These are phyloP conservation scores for Habroteleia sp. DNA, from an alignment of 2,888 invertebrate species.

Conservation along the genomic window DNA sequence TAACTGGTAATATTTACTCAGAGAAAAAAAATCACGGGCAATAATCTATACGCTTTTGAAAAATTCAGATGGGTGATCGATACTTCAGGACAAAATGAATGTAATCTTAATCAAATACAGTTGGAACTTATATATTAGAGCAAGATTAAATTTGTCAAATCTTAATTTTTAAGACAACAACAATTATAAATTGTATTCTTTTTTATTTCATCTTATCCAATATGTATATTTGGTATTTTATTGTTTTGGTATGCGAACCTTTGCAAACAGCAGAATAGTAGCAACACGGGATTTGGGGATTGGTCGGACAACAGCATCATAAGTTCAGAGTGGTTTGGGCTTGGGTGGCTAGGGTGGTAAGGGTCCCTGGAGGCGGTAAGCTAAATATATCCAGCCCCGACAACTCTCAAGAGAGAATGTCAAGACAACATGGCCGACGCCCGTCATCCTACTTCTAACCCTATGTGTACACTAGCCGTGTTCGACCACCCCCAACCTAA, in stretches of 20 bases:
- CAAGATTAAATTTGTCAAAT: too few species aligned
- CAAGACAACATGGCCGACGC: slow-evolving; percentile 82
- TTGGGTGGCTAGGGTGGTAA: slow-evolving; percentile 72
- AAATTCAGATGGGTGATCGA: too few species aligned
- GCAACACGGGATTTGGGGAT: slow-evolving; percentile 72
- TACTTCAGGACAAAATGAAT: too few species aligned
- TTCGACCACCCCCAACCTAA: slow-evolving; percentile 68
- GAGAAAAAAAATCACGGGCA: too few species aligned
- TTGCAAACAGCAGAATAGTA: slow-evolving; percentile 66
- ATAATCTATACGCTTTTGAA: too few species aligned
- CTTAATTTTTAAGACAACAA: not conserved
- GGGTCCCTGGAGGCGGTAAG: slow-evolving; percentile 80
- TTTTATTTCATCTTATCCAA: slow-evolving; percentile 32
- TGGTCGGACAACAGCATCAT: slow-evolving; percentile 79
- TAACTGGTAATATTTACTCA: too few species aligned
- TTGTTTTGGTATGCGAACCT: slow-evolving; percentile 61
- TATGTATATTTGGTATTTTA: slow-evolving; percentile 53
- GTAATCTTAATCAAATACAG: too few species aligned
- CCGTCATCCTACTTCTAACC: slow-evolving; percentile 77
- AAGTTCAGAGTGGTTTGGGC: slow-evolving; percentile 78
- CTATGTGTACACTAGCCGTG: slow-evolving; percentile 76
- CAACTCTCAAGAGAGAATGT: slow-evolving; percentile 79
- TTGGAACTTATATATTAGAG: too few species aligned
- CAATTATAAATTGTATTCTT: slow-evolving; percentile 28
- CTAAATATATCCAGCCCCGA: slow-evolving; percentile 81